phyloP scores from a whole-genome alignment of 2,797 vertebrate species.

The Lacerta bilineata region DNA sequence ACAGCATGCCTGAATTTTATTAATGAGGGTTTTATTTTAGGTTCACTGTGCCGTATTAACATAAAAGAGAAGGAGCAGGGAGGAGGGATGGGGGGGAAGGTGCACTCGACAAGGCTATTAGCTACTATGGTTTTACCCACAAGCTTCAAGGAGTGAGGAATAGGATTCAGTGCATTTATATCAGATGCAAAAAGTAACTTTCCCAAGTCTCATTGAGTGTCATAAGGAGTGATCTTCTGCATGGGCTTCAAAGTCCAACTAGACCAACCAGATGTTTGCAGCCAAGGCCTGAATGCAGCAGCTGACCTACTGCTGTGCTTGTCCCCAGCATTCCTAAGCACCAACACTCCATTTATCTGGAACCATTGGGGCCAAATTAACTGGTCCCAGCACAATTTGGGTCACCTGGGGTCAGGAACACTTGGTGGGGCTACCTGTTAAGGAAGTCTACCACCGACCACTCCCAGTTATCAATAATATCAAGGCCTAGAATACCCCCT shows the following conservation, averaged over 20 bases:
- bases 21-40: constrained; percentile 75
- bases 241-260: neutral
- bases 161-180: constrained; percentile 50
- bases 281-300: neutral
- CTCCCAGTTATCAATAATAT: no score
- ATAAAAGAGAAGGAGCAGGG: constrained; percentile 33
- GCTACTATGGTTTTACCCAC: constrained; percentile 67
- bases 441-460: neutral
- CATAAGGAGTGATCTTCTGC: neutral
- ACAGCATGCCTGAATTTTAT: constrained; percentile 63
- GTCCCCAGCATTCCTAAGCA: neutral
- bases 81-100: neutral
- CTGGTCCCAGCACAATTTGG: no score
- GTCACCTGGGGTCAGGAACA: neutral
- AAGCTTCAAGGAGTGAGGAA: constrained; percentile 53
- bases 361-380: no score
- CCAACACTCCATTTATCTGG: neutral
- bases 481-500: no score
- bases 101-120: constrained; percentile 51
- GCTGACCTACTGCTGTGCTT: neutral
- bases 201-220: constrained; percentile 15
- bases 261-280: neutral
- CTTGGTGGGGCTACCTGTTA: neutral
- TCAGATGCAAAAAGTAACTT: constrained; percentile 63
- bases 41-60: constrained; percentile 67